A percentile compares a stretch with the other conserved stretches of the same genome.
phyloP scores from a whole-genome alignment of 2,113 vertebrate species.

The Sinosuthora webbiana region DNA sequence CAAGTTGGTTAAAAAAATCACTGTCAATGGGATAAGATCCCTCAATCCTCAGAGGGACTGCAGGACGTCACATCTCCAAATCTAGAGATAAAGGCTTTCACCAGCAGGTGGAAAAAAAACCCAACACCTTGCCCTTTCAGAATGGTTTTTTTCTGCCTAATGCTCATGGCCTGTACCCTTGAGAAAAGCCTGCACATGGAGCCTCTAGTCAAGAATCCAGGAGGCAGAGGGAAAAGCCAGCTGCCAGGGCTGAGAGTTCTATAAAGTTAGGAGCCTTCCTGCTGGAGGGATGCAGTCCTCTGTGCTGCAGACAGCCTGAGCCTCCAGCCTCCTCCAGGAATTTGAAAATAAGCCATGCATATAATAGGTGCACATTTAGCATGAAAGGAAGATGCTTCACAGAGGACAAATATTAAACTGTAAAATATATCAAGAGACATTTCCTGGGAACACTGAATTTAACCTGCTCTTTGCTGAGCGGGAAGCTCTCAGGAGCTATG shows the following conservation, averaged over 20 bases:
- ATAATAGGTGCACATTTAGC: background rate
- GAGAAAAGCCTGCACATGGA: background rate
- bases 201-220: background rate
- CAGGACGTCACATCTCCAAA: background rate
- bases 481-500: background rate
- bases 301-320: background rate
- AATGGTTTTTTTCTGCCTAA: background rate
- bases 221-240: background rate
- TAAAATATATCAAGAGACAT: background rate
- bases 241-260: background rate
- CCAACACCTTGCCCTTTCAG: background rate
- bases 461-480: background rate
- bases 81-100: background rate
- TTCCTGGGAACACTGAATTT: background rate
- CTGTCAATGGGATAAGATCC: background rate
- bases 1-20: background rate
- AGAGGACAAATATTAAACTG: slow-evolving; percentile 3
- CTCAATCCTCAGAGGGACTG: background rate
- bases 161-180: background rate
- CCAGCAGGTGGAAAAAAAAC: background rate
- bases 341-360: background rate
- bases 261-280: background rate
- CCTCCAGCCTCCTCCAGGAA: slow-evolving; percentile 3
- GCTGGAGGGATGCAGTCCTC: background rate
- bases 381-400: slow-evolving; percentile 6